Evolutionary conservation across 2,888 invertebrate genomes (phyloP).

Genomic region (Spisula subtruncata): DNA sequence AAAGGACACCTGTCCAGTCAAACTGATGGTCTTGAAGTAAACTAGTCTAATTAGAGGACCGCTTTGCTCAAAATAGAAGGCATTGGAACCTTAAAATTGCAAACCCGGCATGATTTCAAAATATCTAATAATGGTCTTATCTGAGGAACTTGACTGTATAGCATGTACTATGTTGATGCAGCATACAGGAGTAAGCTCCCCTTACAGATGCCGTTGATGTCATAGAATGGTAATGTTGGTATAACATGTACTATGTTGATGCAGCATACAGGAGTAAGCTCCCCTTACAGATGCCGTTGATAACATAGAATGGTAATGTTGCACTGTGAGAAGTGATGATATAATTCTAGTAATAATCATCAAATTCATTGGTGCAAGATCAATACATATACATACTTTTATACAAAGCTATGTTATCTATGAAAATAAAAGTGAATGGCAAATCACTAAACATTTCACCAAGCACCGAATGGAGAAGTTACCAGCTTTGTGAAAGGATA

Average conservation of each 20-base stretch:
- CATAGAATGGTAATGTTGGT: conserved; percentile 45
- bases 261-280: background rate
- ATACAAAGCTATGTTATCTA: background rate
- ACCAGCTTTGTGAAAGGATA: too few relatives aligned
- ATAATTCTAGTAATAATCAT: background rate
- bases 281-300: conserved; percentile 40
- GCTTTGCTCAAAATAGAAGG: too few relatives aligned
- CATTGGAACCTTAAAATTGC: too few relatives aligned
- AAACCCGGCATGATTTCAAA: too few relatives aligned
- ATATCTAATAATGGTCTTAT: too few relatives aligned
- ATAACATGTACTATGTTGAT: background rate
- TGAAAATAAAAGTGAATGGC: background rate
- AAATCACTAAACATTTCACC: too few relatives aligned
- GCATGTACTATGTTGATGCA: conserved; percentile 16
- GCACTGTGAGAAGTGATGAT: conserved; percentile 19
- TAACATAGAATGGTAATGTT: conserved; percentile 42
- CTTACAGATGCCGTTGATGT: conserved; percentile 44
- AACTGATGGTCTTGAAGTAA: too few relatives aligned
- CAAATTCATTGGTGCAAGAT: background rate
- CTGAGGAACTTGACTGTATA: background rate
- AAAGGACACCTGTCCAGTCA: too few relatives aligned
- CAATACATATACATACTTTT: background rate
- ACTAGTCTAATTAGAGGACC: too few relatives aligned
- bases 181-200: background rate
- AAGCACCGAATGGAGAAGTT: too few relatives aligned